A percentile compares a stretch with the other conserved stretches of the same genome.
Evolutionary conservation across 2,113 vertebrate species (phyloP).

Genomic region (Paratilapia polleni): DNA sequence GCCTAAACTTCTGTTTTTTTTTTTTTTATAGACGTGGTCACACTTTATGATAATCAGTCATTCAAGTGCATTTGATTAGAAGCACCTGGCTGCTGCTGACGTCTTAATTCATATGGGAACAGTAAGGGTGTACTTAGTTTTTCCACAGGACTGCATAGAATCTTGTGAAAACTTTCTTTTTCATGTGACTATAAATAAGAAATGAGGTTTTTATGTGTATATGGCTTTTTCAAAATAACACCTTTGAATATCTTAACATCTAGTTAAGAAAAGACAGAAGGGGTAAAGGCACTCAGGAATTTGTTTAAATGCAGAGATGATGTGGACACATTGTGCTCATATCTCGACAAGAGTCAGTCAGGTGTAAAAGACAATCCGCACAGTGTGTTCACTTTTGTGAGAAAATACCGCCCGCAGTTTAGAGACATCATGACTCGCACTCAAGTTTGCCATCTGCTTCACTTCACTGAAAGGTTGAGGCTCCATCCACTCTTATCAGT

Average conservation of each 20-base stretch:
- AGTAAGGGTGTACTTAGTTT: too few relatives aligned
- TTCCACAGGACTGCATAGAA: too few relatives aligned
- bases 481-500: background rate
- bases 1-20: too few relatives aligned
- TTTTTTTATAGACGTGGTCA: too few relatives aligned
- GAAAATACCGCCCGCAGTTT: slow-evolving; percentile 19
- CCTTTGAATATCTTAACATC: background rate
- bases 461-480: background rate
- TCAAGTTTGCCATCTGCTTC: background rate
- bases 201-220: background rate
- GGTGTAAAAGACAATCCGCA: slow-evolving; percentile 5
- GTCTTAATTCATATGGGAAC: too few relatives aligned
- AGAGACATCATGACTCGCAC: background rate
- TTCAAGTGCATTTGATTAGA: too few relatives aligned
- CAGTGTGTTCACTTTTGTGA: slow-evolving; percentile 7
- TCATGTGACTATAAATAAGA: background rate
- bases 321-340: background rate
- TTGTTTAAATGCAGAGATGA: background rate
- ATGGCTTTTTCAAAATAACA: background rate
- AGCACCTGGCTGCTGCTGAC: too few relatives aligned
- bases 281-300: background rate
- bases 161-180: too few relatives aligned
- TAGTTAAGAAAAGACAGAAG: background rate
- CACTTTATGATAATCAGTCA: too few relatives aligned
- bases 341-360: slow-evolving; percentile 7